Conservation (phyloP, 2,113 vertebrate species). For the Genyomyrus donnyi region DNA sequence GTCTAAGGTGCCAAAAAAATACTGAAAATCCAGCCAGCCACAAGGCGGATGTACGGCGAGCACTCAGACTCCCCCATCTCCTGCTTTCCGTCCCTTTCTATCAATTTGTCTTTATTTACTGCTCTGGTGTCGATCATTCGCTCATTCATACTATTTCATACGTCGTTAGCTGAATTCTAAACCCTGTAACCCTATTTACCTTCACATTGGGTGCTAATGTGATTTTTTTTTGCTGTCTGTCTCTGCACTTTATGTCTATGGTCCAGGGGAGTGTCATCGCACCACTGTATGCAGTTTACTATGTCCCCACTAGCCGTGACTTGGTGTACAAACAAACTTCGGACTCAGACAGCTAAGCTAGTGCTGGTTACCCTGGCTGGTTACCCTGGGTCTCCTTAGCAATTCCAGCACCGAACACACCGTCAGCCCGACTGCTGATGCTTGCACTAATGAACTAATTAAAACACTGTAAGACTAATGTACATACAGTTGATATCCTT, state of each 20-base stretch:
- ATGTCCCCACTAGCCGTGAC: background rate
- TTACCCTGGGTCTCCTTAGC: background rate
- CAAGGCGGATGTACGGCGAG: background rate
- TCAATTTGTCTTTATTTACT: background rate
- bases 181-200: background rate
- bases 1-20: background rate
- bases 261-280: background rate
- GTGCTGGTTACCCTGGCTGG: background rate
- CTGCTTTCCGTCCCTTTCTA: background rate
- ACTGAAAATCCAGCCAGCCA: background rate
- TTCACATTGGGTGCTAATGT: background rate
- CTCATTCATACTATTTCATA: background rate
- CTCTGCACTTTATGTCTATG: background rate
- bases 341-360: background rate
- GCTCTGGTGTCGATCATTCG: background rate
- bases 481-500: background rate
- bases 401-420: background rate
- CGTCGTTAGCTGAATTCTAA: background rate
- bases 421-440: background rate
- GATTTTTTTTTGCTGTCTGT: background rate
- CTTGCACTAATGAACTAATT: background rate
- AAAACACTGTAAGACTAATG: background rate
- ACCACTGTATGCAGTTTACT: background rate
- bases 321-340: background rate
- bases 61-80: background rate